These are phyloP conservation scores for Hafferia zeledoni DNA, from an alignment of 2,797 vertebrate species.

Conservation along the genomic window DNA sequence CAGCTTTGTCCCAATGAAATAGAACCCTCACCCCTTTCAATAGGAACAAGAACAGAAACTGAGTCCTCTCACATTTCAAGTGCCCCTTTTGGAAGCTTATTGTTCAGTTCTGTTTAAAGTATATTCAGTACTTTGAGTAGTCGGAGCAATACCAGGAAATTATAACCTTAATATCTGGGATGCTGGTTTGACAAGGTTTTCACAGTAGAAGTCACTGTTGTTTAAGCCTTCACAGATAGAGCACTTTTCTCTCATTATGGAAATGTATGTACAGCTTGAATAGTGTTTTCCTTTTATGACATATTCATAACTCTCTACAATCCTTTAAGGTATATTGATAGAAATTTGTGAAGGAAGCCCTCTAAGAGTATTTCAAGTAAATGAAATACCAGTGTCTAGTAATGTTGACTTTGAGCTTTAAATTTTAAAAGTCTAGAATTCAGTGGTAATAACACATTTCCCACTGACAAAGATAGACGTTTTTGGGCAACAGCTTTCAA, in stretches of 20 bases:
- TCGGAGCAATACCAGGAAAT: background rate
- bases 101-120: background rate
- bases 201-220: conserved; percentile 49
- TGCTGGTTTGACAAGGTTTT: background rate
- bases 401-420: background rate
- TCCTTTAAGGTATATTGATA: background rate
- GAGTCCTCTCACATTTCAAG: background rate
- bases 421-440: background rate
- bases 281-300: background rate
- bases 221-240: background rate
- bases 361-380: background rate
- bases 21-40: background rate
- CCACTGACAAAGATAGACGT: background rate
- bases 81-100: background rate
- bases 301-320: background rate
- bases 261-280: background rate
- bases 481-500: background rate
- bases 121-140: background rate
- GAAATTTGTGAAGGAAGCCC: background rate
- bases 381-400: background rate
- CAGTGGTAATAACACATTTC: background rate
- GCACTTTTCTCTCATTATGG: background rate
- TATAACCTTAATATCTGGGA: background rate
- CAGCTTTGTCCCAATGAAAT: background rate
- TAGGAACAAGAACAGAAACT: background rate